phyloP scores from a whole-genome alignment of 1,140 invertebrate genomes.

The Eciton burchellii region DNA sequence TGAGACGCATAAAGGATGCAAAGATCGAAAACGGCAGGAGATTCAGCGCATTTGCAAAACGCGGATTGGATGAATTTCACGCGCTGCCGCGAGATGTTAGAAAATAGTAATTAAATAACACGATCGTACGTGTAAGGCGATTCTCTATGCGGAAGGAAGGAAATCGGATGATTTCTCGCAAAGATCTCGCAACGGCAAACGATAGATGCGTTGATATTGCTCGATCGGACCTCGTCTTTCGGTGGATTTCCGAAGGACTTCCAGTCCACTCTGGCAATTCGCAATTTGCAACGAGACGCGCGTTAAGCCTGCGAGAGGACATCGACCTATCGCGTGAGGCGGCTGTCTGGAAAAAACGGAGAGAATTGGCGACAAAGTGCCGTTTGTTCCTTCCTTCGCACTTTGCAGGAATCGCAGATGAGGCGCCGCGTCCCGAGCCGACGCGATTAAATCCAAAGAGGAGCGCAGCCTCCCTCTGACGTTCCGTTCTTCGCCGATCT shows the following conservation, averaged over 20 bases:
- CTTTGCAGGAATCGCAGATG: background rate
- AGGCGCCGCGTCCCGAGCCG: background rate
- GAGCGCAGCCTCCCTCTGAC: conserved; percentile 5
- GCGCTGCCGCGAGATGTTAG: no score
- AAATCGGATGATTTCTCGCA: background rate
- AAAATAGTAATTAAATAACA: no score
- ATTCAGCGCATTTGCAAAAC: background rate
- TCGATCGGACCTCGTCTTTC: background rate
- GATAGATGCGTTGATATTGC: conserved; percentile 20
- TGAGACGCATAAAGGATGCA: background rate
- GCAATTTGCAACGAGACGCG: no score
- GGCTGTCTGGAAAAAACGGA: no score
- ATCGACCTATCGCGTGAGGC: background rate
- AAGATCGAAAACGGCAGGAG: background rate
- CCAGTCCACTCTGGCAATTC: background rate
- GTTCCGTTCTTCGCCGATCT: background rate
- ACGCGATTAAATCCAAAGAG: conserved; percentile 6
- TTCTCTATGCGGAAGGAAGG: background rate
- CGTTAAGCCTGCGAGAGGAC: background rate
- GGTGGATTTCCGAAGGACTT: background rate
- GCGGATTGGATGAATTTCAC: conserved; percentile 17
- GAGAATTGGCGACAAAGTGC: background rate
- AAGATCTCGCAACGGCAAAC: conserved; percentile 1
- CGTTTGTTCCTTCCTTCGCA: background rate
- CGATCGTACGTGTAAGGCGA: background rate